Evolutionary conservation across 2,888 invertebrate species (phyloP).

Genomic region (Ormyrus nitidulus): DNA sequence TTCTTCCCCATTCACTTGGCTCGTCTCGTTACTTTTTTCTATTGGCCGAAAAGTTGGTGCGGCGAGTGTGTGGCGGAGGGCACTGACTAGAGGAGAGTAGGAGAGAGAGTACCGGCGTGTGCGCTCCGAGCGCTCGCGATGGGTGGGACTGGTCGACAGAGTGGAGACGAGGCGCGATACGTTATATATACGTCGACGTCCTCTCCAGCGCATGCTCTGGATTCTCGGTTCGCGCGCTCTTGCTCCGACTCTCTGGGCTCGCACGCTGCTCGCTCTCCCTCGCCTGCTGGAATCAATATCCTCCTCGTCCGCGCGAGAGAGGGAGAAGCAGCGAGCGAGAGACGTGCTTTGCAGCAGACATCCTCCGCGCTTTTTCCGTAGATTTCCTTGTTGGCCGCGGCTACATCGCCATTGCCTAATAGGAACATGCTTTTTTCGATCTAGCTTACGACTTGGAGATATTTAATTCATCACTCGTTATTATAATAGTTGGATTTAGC

Average conservation of each 20-base stretch:
- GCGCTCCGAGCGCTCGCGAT: conserved; percentile 1
- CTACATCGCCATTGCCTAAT: no score
- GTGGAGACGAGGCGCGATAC: background rate
- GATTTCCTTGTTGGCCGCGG: no score
- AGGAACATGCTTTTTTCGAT: no score
- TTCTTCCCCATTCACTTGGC: background rate
- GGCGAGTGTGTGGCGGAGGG: no score
- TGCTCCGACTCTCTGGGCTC: conserved; percentile 6
- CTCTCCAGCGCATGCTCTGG: conserved; percentile 38
- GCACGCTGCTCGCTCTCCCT: background rate
- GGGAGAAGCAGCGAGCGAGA: background rate
- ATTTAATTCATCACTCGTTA: no score
- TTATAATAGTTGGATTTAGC: no score
- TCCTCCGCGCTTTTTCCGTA: no score
- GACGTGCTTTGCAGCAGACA: no score
- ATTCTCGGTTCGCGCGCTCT: conserved; percentile 14
- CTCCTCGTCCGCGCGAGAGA: conserved; percentile 16
- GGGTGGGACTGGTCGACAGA: conserved; percentile 21
- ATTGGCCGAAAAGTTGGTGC: background rate
- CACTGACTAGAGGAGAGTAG: background rate
- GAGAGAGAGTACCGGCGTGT: background rate
- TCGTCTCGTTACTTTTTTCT: conserved; percentile 11
- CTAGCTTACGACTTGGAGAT: no score
- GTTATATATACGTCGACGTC: background rate
- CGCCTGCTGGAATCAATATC: conserved; percentile 40